Evolutionary conservation across 2,888 invertebrate genomes (phyloP), one percentile per base, ranked within the genome.

Genomic region (Eucera pruinosa): DNA sequence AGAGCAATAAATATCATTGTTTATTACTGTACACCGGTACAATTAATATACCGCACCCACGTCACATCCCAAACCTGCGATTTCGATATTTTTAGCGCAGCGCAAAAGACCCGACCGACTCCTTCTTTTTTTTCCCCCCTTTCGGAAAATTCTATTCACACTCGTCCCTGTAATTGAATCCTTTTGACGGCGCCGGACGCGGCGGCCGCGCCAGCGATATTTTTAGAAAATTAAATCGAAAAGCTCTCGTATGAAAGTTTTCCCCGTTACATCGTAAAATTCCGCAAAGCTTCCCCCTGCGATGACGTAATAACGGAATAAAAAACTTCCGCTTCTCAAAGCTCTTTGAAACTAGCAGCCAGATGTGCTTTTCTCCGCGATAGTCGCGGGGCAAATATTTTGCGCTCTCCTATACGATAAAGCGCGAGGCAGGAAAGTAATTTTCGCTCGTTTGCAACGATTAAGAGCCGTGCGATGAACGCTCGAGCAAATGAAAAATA

Each of bases 161-260:
- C 36, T 25, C 1, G 18, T 11, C 36, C 39, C 2, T 13, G 27
- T 20, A 48, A 67, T 60, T 39, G 20, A 60, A 47, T 47, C 15
- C 20, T 58, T 67, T 6, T 20, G 47, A 47, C 36, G 18, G 18
- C 4, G 18, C 11, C 33, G 45, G 7, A 20, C 20, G 20, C 20
- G n/a, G 20, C 23, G 33, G 4, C 1, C 27, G 11, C 1, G 4
- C 5, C 20, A 36, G 18, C 60, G 20, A 25, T 4, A 23, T 50
- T 50, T 30, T 43, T 39, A 27, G 36, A 39, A 67, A 60, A 60
- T 67, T 13, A 39, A 48, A 67, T 67, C 15, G 18, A 6, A 39
- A 20, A 67, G 11, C 13, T 27, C 47, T 60, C 6, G 15, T 7
- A 7, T n/a, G 11, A 67, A 48, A 30, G 4, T 39, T 67, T 58